phyloP scores from a whole-genome alignment of 2,888 invertebrate species.

The Eumacrocentrus americanus region DNA sequence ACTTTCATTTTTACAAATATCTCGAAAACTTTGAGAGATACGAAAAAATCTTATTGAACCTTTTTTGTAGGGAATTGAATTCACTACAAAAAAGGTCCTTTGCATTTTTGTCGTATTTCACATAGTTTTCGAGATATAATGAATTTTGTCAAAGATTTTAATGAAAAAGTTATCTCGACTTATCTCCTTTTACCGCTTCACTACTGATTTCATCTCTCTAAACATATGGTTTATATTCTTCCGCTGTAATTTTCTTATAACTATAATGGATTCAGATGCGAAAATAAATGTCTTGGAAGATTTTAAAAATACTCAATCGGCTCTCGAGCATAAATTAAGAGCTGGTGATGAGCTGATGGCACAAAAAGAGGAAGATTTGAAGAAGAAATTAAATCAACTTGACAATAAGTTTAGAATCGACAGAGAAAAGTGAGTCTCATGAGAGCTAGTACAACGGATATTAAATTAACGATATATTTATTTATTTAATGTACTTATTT shows the following conservation, averaged over 20 bases:
- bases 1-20: no score
- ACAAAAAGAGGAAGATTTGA: constrained; percentile 39
- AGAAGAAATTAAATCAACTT: constrained; percentile 38
- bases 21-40: no score
- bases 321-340: constrained; percentile 44
- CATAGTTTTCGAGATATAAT: no score
- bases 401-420: constrained; percentile 45
- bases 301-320: constrained; percentile 42
- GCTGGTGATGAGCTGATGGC: constrained; percentile 32
- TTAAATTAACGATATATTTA: not conserved
- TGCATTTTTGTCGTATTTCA: no score
- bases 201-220: no score
- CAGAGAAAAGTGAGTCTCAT: constrained; percentile 46
- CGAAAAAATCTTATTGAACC: no score
- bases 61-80: no score
- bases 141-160: no score
- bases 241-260: not conserved
- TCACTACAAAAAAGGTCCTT: no score
- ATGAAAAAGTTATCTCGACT: no score
- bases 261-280: constrained; percentile 48
- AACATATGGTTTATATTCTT: not conserved
- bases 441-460: not conserved
- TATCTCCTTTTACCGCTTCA: no score
- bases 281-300: constrained; percentile 51
- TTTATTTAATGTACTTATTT: constrained; percentile 3